These are phyloP conservation scores for Pygoscelis antarcticus DNA, from an alignment of 2,113 vertebrate species.

Conservation along the genomic window DNA sequence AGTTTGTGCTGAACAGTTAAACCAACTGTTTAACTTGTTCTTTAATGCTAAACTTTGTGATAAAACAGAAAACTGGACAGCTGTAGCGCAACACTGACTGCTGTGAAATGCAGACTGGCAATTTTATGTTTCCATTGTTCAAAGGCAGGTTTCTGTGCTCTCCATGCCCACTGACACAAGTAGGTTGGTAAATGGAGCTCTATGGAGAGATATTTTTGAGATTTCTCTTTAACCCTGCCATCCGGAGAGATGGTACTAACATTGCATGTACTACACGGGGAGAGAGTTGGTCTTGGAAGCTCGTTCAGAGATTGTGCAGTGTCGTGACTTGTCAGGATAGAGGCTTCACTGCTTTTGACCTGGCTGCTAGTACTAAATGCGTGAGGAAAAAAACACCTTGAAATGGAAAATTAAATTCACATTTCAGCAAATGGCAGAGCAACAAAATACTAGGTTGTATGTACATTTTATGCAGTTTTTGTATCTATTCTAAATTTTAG, in stretches of 20 bases:
- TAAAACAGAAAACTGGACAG: slow-evolving; percentile 49
- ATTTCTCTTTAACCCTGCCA: slow-evolving; percentile 44
- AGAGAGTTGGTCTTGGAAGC: slow-evolving; percentile 30
- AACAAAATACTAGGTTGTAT: slow-evolving; percentile 59
- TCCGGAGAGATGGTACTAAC: slow-evolving; percentile 45
- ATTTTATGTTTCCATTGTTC: slow-evolving; percentile 44
- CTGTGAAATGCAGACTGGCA: slow-evolving; percentile 54
- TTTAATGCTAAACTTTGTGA: not conserved
- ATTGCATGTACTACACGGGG: not conserved
- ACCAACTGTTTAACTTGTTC: slow-evolving; percentile 66
- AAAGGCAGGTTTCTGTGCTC: slow-evolving; percentile 19
- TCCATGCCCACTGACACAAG: slow-evolving; percentile 18
- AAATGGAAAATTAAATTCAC: slow-evolving; percentile 13
- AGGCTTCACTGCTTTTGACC: slow-evolving; percentile 51
- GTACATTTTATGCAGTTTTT: slow-evolving; percentile 67
- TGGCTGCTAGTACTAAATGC: slow-evolving; percentile 17
- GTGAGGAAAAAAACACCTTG: not conserved
- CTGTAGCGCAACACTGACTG: slow-evolving; percentile 62
- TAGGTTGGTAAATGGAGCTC: slow-evolving; percentile 22
- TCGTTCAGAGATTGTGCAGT: not conserved
- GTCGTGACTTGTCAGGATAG: not conserved
- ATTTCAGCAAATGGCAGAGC: slow-evolving; percentile 52
- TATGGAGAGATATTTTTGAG: slow-evolving; percentile 6
- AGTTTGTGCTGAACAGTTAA: slow-evolving; percentile 65
- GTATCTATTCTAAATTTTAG: slow-evolving; percentile 72